Evolutionary conservation across 2,797 vertebrate species (phyloP), one percentile per base, ranked within the genome.

Genomic region (Manis crassicaudata): DNA sequence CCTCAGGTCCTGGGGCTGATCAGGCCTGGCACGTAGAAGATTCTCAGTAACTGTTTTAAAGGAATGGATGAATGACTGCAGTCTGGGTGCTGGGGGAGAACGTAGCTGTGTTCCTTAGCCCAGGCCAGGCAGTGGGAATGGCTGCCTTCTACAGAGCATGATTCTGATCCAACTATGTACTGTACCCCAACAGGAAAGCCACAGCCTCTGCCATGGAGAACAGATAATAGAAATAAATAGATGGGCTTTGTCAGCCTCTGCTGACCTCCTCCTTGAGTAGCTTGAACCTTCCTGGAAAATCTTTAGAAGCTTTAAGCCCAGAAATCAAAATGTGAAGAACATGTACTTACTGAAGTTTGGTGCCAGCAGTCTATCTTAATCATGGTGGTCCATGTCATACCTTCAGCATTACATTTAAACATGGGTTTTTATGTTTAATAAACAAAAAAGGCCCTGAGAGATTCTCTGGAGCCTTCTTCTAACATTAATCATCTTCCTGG

Each of bases 341-440:
- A 79, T 50, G 79, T 96, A 87, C 40, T 75, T 96, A 81, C 9
- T 23, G 35, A 91, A 68, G 88, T 68, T 40, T 94, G 58, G 73
- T 76, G 60, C 84, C 94, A 70, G 77, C 75, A 95, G 76, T 88
- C 79, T 97, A 96, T 94, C 67, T 96, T 92, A 90, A 58, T 94
- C 94, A 20, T 37, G 32, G 63, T 84, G 81, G 90, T 97, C 97
- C 92, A 17, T 97, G 96, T 97, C 70, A 25, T 80, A 81, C 68
- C 40, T 92, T 96, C 97, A 96, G 97, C 83, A 65, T 68, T 98
- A 83, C 92, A 94, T 96, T 98, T 98, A 97, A 98, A 98, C 85
- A 96, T 62, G 63, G 60, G 12, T 18, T 97, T 98, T 97, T 92
- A 37, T 89, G 81, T 97, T 96, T 92, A 97, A 97, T 97, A 98